These are phyloP conservation scores for Heliconius melpomene DNA, from an alignment of 1,140 invertebrate species.

Conservation along the genomic window DNA sequence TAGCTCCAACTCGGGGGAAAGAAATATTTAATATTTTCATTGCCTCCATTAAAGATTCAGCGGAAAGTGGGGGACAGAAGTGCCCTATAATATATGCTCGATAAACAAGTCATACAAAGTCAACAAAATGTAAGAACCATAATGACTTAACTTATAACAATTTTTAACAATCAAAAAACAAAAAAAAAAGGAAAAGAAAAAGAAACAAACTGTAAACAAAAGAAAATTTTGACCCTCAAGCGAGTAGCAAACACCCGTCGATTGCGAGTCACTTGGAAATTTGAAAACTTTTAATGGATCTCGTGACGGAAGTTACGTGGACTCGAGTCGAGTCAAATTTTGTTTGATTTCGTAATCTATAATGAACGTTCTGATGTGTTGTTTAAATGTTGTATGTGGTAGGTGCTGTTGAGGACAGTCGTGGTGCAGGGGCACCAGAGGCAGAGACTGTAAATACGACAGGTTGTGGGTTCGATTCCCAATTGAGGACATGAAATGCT, in stretches of 20 bases:
- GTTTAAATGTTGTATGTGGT: slow-evolving; percentile 1
- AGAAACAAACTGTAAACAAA: slow-evolving; percentile 3
- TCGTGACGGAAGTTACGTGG: neutral
- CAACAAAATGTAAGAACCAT: neutral
- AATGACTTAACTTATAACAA: slow-evolving; percentile 1
- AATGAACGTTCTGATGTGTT: neutral
- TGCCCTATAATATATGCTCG: neutral
- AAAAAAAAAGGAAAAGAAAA: neutral
- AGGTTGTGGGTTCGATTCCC: no score
- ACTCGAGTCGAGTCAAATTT: neutral
- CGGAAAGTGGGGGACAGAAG: no score
- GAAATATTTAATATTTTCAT: no score
- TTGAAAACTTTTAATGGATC: slow-evolving; percentile 15
- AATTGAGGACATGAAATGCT: no score
- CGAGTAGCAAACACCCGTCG: slow-evolving; percentile 1
- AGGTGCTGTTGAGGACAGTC: neutral
- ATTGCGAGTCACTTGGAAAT: slow-evolving; percentile 10
- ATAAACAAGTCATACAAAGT: neutral
- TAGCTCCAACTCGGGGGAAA: no score
- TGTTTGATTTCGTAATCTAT: slow-evolving; percentile 8
- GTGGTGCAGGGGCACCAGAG: no score
- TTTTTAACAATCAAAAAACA: slow-evolving; percentile 8
- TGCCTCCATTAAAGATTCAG: no score
- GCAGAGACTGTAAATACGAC: no score
- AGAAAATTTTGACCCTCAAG: slow-evolving; percentile 9